Conservation (phyloP, 2,113 vertebrate genomes). For the Odontesthes bonariensis region DNA sequence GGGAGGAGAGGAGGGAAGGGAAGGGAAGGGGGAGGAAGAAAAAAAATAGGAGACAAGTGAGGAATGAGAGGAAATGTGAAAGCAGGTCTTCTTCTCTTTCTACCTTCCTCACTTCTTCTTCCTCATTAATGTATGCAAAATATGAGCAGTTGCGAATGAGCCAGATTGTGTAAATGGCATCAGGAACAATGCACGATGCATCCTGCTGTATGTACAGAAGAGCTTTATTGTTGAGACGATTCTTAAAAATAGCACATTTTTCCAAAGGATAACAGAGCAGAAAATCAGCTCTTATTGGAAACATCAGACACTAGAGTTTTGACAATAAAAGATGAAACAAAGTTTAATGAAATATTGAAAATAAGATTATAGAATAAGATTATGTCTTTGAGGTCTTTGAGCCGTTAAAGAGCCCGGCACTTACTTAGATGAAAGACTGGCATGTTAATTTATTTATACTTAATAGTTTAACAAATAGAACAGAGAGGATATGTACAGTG, state of each 20-base stretch:
- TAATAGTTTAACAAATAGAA: slow-evolving; percentile 67
- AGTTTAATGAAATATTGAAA: slow-evolving; percentile 37
- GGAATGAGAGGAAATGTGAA: neutral
- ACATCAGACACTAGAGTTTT: slow-evolving; percentile 64
- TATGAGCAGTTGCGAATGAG: slow-evolving; percentile 32
- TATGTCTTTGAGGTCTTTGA: slow-evolving; percentile 51
- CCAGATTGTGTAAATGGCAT: slow-evolving; percentile 52
- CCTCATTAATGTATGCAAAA: slow-evolving; percentile 56
- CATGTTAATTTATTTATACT: slow-evolving; percentile 74
- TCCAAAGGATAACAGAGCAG: slow-evolving; percentile 34
- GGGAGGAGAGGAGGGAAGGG: slow-evolving; percentile 11
- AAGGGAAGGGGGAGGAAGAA: slow-evolving; percentile 6
- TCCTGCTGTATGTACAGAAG: slow-evolving; percentile 29
- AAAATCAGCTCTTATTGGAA: slow-evolving; percentile 49
- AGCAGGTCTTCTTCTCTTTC: slow-evolving; percentile 27
- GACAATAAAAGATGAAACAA: slow-evolving; percentile 50
- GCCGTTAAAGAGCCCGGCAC: slow-evolving; percentile 52
- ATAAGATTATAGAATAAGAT: slow-evolving; percentile 59
- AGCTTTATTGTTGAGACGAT: slow-evolving; percentile 30
- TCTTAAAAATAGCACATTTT: slow-evolving; percentile 47
- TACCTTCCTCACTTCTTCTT: slow-evolving; percentile 47
- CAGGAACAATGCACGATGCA: slow-evolving; percentile 41
- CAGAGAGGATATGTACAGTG: slow-evolving; percentile 63
- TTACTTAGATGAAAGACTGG: slow-evolving; percentile 55
- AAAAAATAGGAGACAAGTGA: slow-evolving; percentile 4